phyloP scores from a whole-genome alignment of 2,797 vertebrate genomes.

The Hozukius guyotensis region DNA sequence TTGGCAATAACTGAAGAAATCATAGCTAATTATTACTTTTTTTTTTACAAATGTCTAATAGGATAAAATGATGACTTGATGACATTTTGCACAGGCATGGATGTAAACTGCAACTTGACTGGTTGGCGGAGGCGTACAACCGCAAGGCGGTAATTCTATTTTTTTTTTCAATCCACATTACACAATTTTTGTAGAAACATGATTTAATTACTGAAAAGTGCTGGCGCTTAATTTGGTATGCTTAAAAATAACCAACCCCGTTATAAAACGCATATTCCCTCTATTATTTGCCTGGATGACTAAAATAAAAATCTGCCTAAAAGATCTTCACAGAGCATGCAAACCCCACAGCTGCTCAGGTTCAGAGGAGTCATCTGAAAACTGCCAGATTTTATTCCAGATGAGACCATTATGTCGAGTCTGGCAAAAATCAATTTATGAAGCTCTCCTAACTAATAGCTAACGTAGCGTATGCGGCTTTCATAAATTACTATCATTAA shows the following conservation, averaged over 20 bases:
- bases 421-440: background rate
- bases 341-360: background rate
- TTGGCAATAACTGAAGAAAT: too few species aligned
- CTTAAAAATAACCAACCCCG: background rate
- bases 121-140: too few species aligned
- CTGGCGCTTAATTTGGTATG: background rate
- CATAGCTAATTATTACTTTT: too few species aligned
- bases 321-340: background rate
- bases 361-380: conserved; percentile 10
- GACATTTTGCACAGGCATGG: too few species aligned
- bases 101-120: too few species aligned
- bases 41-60: too few species aligned
- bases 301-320: background rate
- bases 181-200: background rate
- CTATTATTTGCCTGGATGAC: background rate
- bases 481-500: conserved; percentile 14
- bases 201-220: conserved; percentile 11
- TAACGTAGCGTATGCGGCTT: background rate
- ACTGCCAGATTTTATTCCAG: background rate
- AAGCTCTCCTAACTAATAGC: background rate
- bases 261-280: background rate
- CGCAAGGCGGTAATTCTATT: too few species aligned
- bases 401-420: background rate
- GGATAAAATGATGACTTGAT: too few species aligned
- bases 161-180: conserved; percentile 16